Evolutionary conservation across 2,113 vertebrate genomes (phyloP), one percentile per base, ranked within the genome.

Genomic region (Ictidomys tridecemlineatus): DNA sequence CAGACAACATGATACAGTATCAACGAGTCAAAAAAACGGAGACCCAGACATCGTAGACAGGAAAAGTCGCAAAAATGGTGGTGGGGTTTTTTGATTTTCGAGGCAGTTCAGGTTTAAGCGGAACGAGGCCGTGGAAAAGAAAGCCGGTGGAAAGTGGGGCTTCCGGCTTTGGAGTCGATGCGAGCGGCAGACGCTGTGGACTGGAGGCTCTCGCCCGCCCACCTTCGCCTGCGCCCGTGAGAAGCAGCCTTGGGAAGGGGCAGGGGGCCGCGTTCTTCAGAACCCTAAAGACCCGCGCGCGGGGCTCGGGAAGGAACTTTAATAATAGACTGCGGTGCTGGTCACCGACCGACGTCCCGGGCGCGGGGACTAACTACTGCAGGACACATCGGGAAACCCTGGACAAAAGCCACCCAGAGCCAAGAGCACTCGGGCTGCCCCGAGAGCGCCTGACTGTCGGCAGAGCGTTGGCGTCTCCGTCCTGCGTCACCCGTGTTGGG

Each of bases 31-130:
- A 93, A 61, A 61, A 63, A 61, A 79, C 42, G 8, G 34, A 83
- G 34, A 70, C 17, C 74, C 89, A 91, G 92, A 94, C 73, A 85
- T 74, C 94, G 69, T 97, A 98, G 98, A 98, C 98, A 98, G 98
- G 98, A 98, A 98, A 96, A 87, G 70, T 93, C 20, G 91, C 85
- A 90, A 82, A 91, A 91, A 65, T 53, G 69, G 45, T 67, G 28
- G 53, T 69, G 45, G n/a, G 39, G 88, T 89, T 80, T 65, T 67
- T 28, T 28, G 24, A 48, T 94, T 94, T 85, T 70, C 28, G 32
- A 70, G 79, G 79, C 42, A 26, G 48, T 53, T 80, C 4, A 3
- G 76, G 72, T 65, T 45, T 83, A 93, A 95, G 85, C 93, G 88
- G 94, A 96, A 85, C 0, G 0, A 96, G 34, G 84, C 5, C 42